Evolutionary conservation across 2,113 vertebrate genomes (phyloP).

Genomic region (Enhydra lutris): DNA sequence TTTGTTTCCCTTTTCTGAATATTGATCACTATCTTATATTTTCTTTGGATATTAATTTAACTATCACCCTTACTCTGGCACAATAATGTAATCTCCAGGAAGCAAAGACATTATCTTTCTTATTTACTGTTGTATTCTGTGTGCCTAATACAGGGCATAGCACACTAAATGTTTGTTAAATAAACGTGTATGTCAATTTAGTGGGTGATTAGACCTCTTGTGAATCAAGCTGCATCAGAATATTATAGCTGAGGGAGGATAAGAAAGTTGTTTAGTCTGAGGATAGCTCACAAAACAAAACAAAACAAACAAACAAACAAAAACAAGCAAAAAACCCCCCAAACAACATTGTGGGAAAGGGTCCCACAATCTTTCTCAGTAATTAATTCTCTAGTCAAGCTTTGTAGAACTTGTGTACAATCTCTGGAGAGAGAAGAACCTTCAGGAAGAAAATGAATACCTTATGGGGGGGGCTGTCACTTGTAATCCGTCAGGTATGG

Average conservation of each 20-base stretch:
- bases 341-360: background rate
- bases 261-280: background rate
- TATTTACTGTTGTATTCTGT: background rate
- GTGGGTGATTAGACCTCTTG: background rate
- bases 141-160: background rate
- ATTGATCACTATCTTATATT: background rate
- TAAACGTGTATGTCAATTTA: background rate
- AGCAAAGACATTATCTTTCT: background rate
- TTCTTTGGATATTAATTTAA: background rate
- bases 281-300: background rate
- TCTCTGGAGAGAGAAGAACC: background rate
- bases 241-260: background rate
- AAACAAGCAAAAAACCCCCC: background rate
- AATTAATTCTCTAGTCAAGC: background rate
- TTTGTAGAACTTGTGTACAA: background rate
- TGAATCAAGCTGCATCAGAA: background rate
- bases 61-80: background rate
- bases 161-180: background rate
- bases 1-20: background rate
- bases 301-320: too few relatives aligned
- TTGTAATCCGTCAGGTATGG: background rate
- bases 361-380: background rate
- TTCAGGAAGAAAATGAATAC: background rate
- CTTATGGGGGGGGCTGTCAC: rapidly evolving
- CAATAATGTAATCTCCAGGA: background rate